Conservation (phyloP, 1,140 invertebrate species). For the Hestina assimilis region DNA sequence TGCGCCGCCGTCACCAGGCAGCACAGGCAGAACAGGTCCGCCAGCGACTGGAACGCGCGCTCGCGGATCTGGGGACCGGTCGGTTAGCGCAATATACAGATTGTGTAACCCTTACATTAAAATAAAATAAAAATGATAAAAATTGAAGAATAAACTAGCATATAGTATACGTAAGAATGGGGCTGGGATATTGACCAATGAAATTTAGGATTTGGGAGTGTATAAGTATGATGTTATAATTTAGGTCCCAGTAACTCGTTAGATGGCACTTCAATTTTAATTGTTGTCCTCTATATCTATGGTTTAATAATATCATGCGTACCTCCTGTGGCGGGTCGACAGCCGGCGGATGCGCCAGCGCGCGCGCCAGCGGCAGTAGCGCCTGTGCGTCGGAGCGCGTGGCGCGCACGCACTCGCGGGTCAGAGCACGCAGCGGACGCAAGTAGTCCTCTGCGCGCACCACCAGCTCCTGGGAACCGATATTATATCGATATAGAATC, state of each 20-base stretch:
- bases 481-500: slow-evolving; percentile 1
- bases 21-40: slow-evolving; percentile 91
- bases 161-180: too few relatives aligned
- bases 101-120: too few relatives aligned
- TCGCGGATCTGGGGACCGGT: slow-evolving; percentile 87
- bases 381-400: slow-evolving; percentile 60
- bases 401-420: slow-evolving; percentile 92
- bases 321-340: slow-evolving; percentile 60
- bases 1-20: slow-evolving; percentile 89
- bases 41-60: slow-evolving; percentile 89
- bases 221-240: not conserved
- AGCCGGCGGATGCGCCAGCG: slow-evolving; percentile 53
- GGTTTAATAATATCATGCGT: too few relatives aligned
- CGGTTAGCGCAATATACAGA: too few relatives aligned
- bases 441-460: slow-evolving; percentile 94
- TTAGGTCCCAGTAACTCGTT: too few relatives aligned
- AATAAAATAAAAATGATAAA: too few relatives aligned
- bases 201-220: too few relatives aligned
- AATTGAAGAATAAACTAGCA: too few relatives aligned
- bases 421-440: slow-evolving; percentile 88
- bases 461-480: slow-evolving; percentile 85
- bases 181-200: too few relatives aligned
- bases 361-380: slow-evolving; percentile 54
- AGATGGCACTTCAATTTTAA: too few relatives aligned
- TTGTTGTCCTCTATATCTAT: too few relatives aligned